A percentile compares a stretch with the other conserved stretches of the same genome.
Evolutionary conservation across 2,113 vertebrate species (phyloP).

Genomic region (Menura novaehollandiae): DNA sequence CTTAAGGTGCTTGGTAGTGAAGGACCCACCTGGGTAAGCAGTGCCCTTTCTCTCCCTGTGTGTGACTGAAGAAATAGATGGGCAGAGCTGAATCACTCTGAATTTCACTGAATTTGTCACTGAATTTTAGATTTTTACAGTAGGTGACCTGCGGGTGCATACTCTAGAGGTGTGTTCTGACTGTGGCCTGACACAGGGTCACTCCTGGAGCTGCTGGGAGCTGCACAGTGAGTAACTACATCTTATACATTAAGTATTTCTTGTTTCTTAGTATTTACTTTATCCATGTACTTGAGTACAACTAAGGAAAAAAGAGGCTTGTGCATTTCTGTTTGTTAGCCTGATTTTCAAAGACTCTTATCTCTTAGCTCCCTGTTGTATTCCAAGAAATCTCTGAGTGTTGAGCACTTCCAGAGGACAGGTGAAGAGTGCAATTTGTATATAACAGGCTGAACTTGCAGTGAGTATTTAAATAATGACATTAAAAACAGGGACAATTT

Average conservation of each 20-base stretch:
- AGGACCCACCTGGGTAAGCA: constrained; percentile 39
- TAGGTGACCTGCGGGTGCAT: neutral
- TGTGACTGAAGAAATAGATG: neutral
- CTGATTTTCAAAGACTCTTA: constrained; percentile 33
- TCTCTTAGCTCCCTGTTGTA: neutral
- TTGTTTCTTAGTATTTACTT: neutral
- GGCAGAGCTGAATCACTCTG: neutral
- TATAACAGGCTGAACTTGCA: neutral
- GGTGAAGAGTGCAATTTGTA: neutral
- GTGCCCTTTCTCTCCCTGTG: neutral
- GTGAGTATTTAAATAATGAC: neutral
- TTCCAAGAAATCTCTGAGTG: neutral
- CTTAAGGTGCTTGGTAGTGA: constrained; percentile 52
- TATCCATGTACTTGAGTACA: neutral
- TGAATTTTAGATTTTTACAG: neutral
- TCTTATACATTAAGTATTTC: neutral
- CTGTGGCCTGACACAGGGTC: neutral
- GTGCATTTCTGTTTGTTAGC: neutral
- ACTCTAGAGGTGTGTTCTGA: neutral
- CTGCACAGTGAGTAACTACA: neutral
- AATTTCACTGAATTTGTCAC: neutral
- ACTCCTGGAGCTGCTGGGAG: neutral
- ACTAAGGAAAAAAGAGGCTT: neutral
- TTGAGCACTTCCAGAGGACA: neutral
- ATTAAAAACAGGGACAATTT: neutral